These are phyloP conservation scores for Sula dactylatra DNA, from an alignment of 2,113 vertebrate species.

Conservation along the genomic window DNA sequence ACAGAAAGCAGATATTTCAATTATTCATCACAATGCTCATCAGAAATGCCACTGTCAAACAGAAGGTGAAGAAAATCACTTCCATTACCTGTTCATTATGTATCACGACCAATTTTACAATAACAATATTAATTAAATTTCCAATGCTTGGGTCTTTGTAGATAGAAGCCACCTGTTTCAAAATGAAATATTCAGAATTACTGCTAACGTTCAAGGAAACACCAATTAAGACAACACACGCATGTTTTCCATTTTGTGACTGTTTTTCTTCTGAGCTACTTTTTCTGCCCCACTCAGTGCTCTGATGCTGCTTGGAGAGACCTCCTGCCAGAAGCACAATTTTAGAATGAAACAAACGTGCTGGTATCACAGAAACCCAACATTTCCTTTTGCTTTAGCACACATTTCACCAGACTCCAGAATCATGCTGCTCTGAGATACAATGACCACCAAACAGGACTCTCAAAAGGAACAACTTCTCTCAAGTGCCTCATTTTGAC, in stretches of 20 bases:
- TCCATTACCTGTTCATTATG: conserved; percentile 91
- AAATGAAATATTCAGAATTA: conserved; percentile 66
- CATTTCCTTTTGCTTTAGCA: neutral
- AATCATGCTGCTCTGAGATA: neutral
- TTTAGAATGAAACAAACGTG: neutral
- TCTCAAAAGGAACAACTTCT: neutral
- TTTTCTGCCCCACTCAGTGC: neutral
- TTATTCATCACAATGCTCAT: neutral
- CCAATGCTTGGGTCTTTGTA: conserved; percentile 99
- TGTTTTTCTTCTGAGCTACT: neutral
- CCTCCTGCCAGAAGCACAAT: neutral
- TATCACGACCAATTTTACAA: conserved; percentile 95
- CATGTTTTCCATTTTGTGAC: neutral
- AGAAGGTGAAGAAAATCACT: conserved; percentile 22
- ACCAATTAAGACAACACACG: neutral
- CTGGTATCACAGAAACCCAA: neutral
- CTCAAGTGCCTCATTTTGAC: neutral
- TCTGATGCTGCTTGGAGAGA: neutral
- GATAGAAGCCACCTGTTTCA: conserved; percentile 93
- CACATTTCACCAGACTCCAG: neutral
- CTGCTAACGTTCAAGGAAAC: conserved; percentile 27
- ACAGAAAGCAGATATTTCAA: conserved; percentile 3
- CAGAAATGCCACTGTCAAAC: neutral
- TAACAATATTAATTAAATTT: conserved; percentile 97
- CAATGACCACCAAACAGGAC: neutral